A percentile compares a stretch with the other conserved stretches of the same genome.
phyloP scores from a whole-genome alignment of 2,113 vertebrate species.

The Dicrurus megarhynchus region DNA sequence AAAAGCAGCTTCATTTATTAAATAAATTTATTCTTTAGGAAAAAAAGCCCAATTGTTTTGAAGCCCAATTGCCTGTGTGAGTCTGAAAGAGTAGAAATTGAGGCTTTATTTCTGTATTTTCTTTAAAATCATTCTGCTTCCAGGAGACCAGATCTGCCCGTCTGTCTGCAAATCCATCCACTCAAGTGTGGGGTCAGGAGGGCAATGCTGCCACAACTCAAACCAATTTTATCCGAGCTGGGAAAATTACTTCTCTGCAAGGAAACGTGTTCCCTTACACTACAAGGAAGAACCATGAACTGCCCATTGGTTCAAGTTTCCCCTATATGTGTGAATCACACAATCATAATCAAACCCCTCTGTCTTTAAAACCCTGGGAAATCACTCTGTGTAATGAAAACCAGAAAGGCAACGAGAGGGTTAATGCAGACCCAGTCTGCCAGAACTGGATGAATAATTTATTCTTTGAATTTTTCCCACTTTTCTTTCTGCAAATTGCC shows the following conservation, averaged over 20 bases:
- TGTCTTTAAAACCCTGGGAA: neutral
- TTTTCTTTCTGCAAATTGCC: neutral
- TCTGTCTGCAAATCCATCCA: neutral
- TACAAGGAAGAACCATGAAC: neutral
- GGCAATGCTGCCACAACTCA: neutral
- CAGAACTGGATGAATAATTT: neutral
- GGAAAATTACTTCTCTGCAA: neutral
- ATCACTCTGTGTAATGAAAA: neutral
- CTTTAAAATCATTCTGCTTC: neutral
- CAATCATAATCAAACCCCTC: neutral
- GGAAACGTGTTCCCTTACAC: neutral
- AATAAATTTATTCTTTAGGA: neutral
- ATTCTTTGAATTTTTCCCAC: neutral
- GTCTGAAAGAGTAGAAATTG: neutral
- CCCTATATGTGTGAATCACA: neutral
- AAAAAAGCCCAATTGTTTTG: neutral
- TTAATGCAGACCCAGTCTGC: neutral
- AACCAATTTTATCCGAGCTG: neutral
- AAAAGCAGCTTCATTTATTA: neutral
- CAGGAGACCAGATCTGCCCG: neutral
- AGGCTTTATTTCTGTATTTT: neutral
- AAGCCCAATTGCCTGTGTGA: neutral
- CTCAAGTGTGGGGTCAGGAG: neutral
- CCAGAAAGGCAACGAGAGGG: neutral
- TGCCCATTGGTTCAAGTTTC: neutral